Evolutionary conservation across 2,797 vertebrate genomes (phyloP), one percentile per base, ranked within the genome.

Genomic region (Sebastes ruberrimus): DNA sequence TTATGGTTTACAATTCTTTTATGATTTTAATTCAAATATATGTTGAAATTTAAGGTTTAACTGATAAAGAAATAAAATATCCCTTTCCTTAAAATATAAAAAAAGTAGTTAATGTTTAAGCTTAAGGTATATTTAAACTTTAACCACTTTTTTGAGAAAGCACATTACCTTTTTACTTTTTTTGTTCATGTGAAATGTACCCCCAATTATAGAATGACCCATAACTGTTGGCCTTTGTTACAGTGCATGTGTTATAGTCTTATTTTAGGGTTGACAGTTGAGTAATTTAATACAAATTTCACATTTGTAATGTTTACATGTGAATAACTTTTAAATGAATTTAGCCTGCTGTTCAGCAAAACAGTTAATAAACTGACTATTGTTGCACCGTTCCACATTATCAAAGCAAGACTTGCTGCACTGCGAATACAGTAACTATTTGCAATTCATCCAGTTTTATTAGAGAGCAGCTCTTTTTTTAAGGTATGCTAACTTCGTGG

Each of bases 401-500:
- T 61, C 25, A 33, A 71, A 62, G 32, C 32, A 5, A 62, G 46
- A 49, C 49, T 60, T 38, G 5, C 18, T 46, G 52, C 27, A 63
- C 22, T 52, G 6, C n/a, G 53, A 63, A 9, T 55, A 38, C 22
- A 52, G 23, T 35, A 28, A 69, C 65, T 53, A 63, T 25, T 49
- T 73, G 35, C 83, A 52, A 52, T 52, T 52, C 49, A 70, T 64
- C 10, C 8, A 18, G 27, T 71, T 63, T 81, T 23, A 59, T 53
- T 10, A 16, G 32, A 42, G 27, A 20, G 20, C 52, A 53, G n/a
- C 33, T 49, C 10, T 7, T 38, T 6, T 6, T 11, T 32, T 11
- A 10, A 66, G 30, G 7, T 20, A 75, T 74, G 73, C 62, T 60
- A 57, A 82, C 75, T 80, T 38, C 7, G 6, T 64, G n/a, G 76